Percentiles rank a stretch among this genome's conserved stretches.
phyloP scores from a whole-genome alignment of 2,113 vertebrate species.

The Nibea albiflora region DNA sequence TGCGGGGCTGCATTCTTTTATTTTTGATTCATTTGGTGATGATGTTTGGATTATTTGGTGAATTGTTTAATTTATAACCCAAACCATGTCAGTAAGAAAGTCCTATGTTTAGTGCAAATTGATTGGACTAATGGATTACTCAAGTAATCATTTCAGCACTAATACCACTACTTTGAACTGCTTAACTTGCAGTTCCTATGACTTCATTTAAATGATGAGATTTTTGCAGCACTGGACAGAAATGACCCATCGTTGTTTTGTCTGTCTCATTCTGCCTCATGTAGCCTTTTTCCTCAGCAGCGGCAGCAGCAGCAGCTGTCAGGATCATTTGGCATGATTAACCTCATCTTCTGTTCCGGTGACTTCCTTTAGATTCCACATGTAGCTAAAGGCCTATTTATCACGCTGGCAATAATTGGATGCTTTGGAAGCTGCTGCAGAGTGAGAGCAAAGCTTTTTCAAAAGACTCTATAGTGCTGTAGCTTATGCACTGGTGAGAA shows the following conservation, averaged over 20 bases:
- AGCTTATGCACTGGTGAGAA: constrained; percentile 24
- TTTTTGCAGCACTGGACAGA: not conserved
- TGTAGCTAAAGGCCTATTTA: constrained; percentile 60
- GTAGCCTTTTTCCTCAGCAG: not conserved
- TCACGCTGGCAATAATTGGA: constrained; percentile 54
- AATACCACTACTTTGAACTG: not conserved
- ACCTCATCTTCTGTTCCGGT: constrained; percentile 35
- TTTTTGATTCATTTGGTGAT: not conserved
- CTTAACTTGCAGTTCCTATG: not conserved
- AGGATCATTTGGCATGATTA: constrained; percentile 52
- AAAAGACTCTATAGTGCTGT: constrained; percentile 26
- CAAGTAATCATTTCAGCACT: not conserved
- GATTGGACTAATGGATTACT: not conserved
- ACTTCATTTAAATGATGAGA: not conserved
- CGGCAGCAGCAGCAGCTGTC: constrained; percentile 50
- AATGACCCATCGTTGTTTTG: not conserved
- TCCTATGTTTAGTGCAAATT: no score
- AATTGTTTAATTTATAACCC: not conserved
- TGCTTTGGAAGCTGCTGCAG: constrained; percentile 37
- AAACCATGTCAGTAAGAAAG: not conserved
- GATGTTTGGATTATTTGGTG: not conserved
- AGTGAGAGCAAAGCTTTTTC: constrained; percentile 43
- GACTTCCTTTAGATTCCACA: constrained; percentile 45
- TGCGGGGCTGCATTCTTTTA: not conserved
- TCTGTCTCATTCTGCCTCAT: constrained; percentile 9